Base-by-base conservation (phyloP, 2,113 vertebrate species). In the Chinchilla lanigera region DNA sequence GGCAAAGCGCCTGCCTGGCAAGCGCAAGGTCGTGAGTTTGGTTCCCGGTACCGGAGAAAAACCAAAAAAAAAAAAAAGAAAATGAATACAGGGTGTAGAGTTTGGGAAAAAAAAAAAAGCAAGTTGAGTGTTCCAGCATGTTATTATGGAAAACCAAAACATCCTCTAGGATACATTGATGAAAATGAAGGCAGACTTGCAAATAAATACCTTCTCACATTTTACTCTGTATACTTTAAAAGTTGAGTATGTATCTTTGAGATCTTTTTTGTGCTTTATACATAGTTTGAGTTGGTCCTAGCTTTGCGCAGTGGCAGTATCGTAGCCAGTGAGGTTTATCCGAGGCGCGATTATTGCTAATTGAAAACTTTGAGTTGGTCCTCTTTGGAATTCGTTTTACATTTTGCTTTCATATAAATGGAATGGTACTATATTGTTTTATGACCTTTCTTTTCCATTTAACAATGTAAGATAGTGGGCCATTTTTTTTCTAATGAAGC, bases 371-470 rank as follows among this genome's bases (percentile, higher is more conserved):
- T 75, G 14, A 26, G 11, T 85, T 35, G 69, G n/a, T 86, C 5
- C 14, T 56, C 24, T 89, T 90, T 87, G 35, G 44, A 52, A 47
- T 85, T 71, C 30, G 61, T 93, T 61, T 60, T 61, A n/a, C 58
- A 28, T 87, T 95, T 95, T 69, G 7, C 89, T 94, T 93, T 90
- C 89, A 80, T 16, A 24, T 92, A 94, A 81, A 38, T 82, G 28
- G 58, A 52, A n/a, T 26, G 88, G 22, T 78, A 60, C 33, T 65
- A 2, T 81, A 52, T n/a, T 63, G n/a, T 90, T 90, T 82, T 89
- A 47, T 88, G 87, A 87, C 17, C 73, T 95, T 77, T 63, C 41
- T 50, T 95, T 95, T 88, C 88, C 22, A 52, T 71, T 90, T 93
- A 82, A 35, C 19, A 73, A 22, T 77, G 65, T 58, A 8, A 95